phyloP scores from a whole-genome alignment of 1,140 invertebrate genomes.

The Diabrotica virgifera region DNA sequence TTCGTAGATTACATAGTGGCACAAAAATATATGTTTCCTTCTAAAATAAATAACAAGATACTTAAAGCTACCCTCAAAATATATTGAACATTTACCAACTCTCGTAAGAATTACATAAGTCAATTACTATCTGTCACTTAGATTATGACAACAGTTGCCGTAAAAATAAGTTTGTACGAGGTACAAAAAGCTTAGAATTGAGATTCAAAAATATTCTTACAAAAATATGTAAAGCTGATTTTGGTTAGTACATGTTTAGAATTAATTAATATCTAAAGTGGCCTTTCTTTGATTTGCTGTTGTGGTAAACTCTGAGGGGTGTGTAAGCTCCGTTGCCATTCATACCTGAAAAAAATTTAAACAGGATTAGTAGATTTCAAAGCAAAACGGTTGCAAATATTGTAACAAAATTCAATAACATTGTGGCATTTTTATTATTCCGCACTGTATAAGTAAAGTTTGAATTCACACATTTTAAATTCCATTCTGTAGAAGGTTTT shows the following conservation, averaged over 20 bases:
- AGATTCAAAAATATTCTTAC: slow-evolving; percentile 10
- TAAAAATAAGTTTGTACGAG: background rate
- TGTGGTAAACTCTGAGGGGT: slow-evolving; percentile 73
- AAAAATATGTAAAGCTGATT: slow-evolving; percentile 18
- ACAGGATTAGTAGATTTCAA: too few relatives aligned
- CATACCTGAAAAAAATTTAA: slow-evolving; percentile 53
- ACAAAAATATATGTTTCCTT: background rate
- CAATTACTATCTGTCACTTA: background rate
- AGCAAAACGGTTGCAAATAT: too few relatives aligned
- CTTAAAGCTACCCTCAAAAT: background rate
- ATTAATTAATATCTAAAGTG: slow-evolving; percentile 68
- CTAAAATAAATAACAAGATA: background rate
- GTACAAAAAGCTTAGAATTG: too few relatives aligned
- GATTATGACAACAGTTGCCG: background rate
- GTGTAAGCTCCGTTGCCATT: slow-evolving; percentile 73
- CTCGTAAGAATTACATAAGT: background rate
- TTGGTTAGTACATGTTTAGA: background rate
- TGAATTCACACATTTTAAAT: too few relatives aligned
- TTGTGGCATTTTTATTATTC: too few relatives aligned
- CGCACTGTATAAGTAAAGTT: too few relatives aligned
- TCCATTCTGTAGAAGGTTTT: too few relatives aligned
- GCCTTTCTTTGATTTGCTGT: slow-evolving; percentile 70
- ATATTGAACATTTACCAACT: background rate
- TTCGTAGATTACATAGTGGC: too few relatives aligned
- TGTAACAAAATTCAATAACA: too few relatives aligned